These are phyloP conservation scores for Neotragus moschatus DNA, from an alignment of 2,113 vertebrate genomes.

Conservation along the genomic window DNA sequence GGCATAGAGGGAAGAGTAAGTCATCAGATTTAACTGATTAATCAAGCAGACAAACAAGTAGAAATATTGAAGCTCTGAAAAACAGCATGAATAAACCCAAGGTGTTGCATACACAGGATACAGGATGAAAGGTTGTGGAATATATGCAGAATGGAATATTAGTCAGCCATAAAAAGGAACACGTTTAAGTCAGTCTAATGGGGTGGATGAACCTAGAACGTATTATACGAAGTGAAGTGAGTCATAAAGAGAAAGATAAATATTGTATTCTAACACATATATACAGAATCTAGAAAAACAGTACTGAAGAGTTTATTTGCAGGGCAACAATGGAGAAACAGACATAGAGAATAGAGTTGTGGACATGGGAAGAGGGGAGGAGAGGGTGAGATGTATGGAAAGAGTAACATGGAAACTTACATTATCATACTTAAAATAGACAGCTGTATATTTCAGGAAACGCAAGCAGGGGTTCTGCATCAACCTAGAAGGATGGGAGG, in stretches of 20 bases:
- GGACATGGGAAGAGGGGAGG: background rate
- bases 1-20: background rate
- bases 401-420: background rate
- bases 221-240: background rate
- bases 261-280: background rate
- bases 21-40: background rate
- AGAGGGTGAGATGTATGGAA: background rate
- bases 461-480: background rate
- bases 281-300: background rate
- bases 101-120: background rate
- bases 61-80: background rate
- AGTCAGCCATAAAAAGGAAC: background rate
- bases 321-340: background rate
- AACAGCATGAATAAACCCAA: background rate
- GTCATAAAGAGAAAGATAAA: background rate
- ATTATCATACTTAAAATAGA: background rate
- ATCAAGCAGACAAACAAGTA: background rate
- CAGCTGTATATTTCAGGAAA: background rate
- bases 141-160: background rate
- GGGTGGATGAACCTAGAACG: background rate
- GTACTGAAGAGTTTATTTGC: background rate
- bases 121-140: background rate
- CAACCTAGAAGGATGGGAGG: background rate
- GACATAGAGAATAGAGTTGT: background rate
- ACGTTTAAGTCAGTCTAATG: background rate